phyloP scores from a whole-genome alignment of 2,797 vertebrate species.

The Fistularia tabacaria region DNA sequence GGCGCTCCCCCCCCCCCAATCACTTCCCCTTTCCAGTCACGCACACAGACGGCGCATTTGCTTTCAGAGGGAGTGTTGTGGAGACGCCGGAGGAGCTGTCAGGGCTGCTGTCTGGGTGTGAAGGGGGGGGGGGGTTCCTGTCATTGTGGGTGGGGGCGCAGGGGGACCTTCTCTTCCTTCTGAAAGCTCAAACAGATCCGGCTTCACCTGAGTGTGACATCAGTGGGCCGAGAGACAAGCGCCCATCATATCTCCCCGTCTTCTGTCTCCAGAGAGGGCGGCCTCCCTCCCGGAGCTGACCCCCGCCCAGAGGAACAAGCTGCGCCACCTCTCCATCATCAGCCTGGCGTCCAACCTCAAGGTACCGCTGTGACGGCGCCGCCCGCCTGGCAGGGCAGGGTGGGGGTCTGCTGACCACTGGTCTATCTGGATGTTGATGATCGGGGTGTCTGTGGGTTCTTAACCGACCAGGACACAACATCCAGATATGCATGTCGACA shows the following conservation, averaged over 20 bases:
- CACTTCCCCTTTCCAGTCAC: slow-evolving; percentile 36
- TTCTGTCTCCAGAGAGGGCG: slow-evolving; percentile 63
- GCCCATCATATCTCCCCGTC: too few species aligned
- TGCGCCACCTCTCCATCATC: slow-evolving; percentile 93
- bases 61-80: slow-evolving; percentile 43
- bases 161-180: slow-evolving; percentile 23
- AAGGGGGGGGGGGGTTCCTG: slow-evolving; percentile 10
- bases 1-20: slow-evolving; percentile 6
- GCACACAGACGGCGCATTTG: slow-evolving; percentile 40
- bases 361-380: slow-evolving; percentile 61
- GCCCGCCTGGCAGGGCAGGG: neutral
- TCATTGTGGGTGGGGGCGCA: slow-evolving; percentile 54
- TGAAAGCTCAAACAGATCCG: slow-evolving; percentile 46
- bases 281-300: slow-evolving; percentile 86
- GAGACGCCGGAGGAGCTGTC: slow-evolving; percentile 59
- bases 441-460: too few species aligned
- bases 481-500: too few species aligned
- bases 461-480: too few species aligned
- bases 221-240: too few species aligned
- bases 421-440: too few species aligned
- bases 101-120: slow-evolving; percentile 31
- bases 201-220: slow-evolving; percentile 23
- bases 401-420: neutral
- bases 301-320: slow-evolving; percentile 94
- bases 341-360: slow-evolving; percentile 95